Evolutionary conservation across 1,140 invertebrate species (phyloP), one percentile per base, ranked within the genome.

Genomic region (Ceratina japonica): DNA sequence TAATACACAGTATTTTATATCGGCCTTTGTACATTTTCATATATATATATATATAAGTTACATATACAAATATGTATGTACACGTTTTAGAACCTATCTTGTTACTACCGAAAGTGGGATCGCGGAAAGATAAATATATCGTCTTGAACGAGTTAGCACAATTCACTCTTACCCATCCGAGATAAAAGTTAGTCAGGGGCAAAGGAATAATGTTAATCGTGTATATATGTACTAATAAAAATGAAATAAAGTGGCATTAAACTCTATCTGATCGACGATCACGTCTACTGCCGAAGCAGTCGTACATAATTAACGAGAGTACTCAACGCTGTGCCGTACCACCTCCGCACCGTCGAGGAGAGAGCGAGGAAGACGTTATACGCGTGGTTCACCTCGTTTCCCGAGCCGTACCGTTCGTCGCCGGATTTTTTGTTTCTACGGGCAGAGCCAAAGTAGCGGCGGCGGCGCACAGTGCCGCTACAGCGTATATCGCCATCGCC

Each of bases 351-450:
- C 37, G 37, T 44, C 37, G 37, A 0, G 0, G 10, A 44, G 37
- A 44, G 37, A 13, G 27, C 22, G 75, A 44, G 61, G 18, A 31
- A 51, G 13, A 22, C 0, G 5, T 44, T 44, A 52, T 52, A 22
- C n/a, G 1, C 3, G 5, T 18, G 54, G 0, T 75, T 66, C 61
- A 84, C 76, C 71, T 86, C 16, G 70, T 66, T 52, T 81, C 76
- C 12, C 80, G 61, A 71, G 77, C 2, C 1, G 75, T 3, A 3
- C 95, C 95, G 44, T 93, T 93, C 92, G 96, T 93, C 89, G 95
- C 95, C 83, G 95, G 93, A 66, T 95, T 96, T 89, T 95, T 96
- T 13, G 96, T 96, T 91, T 97, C 97, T 65, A 97, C 95, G 2
- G 97, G 97, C 24, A 97, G 92, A 10, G 95, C 92, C n/a, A 96